These are phyloP conservation scores for Euclidia mi DNA, from an alignment of 2,888 invertebrate genomes.

Conservation along the genomic window DNA sequence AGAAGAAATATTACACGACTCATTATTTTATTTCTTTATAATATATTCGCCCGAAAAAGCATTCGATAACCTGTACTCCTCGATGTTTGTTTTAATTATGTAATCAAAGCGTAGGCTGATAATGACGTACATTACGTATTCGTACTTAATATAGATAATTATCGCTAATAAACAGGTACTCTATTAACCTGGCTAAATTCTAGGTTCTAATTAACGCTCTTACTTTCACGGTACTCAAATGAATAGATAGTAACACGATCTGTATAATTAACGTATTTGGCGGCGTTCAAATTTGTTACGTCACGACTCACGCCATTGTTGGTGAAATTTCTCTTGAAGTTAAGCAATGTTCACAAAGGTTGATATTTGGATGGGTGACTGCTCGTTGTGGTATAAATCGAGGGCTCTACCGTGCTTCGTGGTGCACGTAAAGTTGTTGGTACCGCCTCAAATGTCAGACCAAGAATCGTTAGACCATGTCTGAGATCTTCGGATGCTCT, in stretches of 20 bases:
- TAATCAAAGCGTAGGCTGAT: not conserved
- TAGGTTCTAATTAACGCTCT: conserved; percentile 47
- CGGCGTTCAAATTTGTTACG: conserved; percentile 26
- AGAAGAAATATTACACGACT: no score
- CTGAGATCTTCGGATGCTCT: no score
- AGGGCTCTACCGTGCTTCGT: no score
- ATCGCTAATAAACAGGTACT: conserved; percentile 14
- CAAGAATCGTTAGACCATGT: no score
- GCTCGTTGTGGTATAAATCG: no score
- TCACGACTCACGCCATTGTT: conserved; percentile 21
- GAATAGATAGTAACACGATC: conserved; percentile 31
- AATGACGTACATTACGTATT: conserved; percentile 5
- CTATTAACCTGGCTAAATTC: conserved; percentile 12
- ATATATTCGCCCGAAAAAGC: no score
- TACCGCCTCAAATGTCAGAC: no score
- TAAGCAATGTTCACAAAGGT: no score
- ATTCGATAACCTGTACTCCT: no score
- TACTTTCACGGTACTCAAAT: conserved; percentile 37
- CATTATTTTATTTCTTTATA: no score
- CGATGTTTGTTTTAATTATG: not conserved
- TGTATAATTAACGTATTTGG: conserved; percentile 35
- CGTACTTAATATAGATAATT: conserved; percentile 5
- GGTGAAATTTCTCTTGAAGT: conserved; percentile 11
- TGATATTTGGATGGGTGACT: no score
- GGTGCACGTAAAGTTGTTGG: no score